Base-by-base conservation (phyloP, 1,140 invertebrate genomes). In the Lordiphosa collinella region DNA sequence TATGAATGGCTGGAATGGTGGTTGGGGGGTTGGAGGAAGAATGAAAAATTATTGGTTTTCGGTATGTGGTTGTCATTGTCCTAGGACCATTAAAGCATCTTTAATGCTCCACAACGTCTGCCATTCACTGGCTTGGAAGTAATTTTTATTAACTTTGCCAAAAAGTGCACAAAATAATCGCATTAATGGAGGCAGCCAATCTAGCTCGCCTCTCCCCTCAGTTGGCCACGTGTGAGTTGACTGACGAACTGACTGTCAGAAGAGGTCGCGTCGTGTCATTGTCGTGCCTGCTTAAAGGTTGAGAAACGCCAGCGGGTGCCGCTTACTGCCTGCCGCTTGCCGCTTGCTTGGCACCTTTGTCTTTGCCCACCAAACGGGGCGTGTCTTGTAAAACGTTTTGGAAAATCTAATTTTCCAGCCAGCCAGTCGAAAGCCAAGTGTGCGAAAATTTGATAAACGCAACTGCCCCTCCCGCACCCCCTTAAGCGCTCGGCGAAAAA, bases 81-180 rank as follows among this genome's bases (percentile, higher is more conserved):
- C 8, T 63, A 50, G 34, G 37, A 53, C 62, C 74, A 87, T 86
- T 86, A 87, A 87, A 86, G 75, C 71, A 76, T 82, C 58, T 80
- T 88, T 84, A 86, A 64, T 67, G 59, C 51, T 29, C 37, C 44
- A 57, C 52, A 73, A 49, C 76, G 60, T 85, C 86, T 88, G 84
- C 68, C 69, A 56, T 62, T 87, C 86, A 88, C 37, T 88, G 86
- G 66, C 38, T 78, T 66, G 86, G 84, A 88, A 88, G 40, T 88
- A 82, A 88, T 88, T 66, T 67, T 76, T 61, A 79, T 88, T 73
- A 88, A 79, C 74, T 86, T 79, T 69, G 51, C 55, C 76, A 71
- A 86, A 76, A 86, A 82, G 61, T 86, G 82, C 82, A 86, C 71
- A 78, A 74, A 70, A 78, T 86, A 86, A 86, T 86, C 82, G 82